Evolutionary conservation across 2,797 vertebrate genomes (phyloP).

Genomic region (Scleropages formosus): DNA sequence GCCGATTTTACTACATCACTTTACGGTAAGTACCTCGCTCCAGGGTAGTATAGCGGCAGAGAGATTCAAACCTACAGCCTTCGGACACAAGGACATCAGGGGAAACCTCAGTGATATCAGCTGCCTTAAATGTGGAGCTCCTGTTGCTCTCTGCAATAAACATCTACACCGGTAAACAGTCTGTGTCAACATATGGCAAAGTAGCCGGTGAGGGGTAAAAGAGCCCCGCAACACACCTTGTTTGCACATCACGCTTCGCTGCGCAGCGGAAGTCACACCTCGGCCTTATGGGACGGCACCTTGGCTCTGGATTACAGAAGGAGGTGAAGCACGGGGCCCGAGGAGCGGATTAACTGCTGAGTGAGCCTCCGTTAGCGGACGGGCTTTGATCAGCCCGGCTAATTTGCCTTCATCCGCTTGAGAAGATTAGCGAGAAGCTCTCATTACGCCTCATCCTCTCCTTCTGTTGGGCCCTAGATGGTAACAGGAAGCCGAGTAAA

Average conservation of each 20-base stretch:
- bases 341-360: background rate
- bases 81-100: too few species aligned
- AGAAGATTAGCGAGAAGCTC: constrained; percentile 3
- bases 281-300: background rate
- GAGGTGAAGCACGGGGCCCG: background rate
- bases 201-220: background rate
- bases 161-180: too few species aligned
- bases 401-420: background rate
- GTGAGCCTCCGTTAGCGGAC: background rate
- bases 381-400: constrained; percentile 1
- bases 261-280: background rate
- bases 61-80: too few species aligned
- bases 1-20: too few species aligned
- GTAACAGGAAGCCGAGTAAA: background rate
- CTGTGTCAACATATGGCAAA: background rate
- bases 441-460: background rate
- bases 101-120: too few species aligned
- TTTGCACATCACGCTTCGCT: background rate
- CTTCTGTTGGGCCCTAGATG: background rate
- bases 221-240: background rate
- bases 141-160: too few species aligned
- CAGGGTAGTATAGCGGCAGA: too few species aligned
- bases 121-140: too few species aligned
- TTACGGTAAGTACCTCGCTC: too few species aligned
- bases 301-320: background rate